Base-by-base conservation (phyloP, 2,797 vertebrate species). In the Takifugu rubripes region DNA sequence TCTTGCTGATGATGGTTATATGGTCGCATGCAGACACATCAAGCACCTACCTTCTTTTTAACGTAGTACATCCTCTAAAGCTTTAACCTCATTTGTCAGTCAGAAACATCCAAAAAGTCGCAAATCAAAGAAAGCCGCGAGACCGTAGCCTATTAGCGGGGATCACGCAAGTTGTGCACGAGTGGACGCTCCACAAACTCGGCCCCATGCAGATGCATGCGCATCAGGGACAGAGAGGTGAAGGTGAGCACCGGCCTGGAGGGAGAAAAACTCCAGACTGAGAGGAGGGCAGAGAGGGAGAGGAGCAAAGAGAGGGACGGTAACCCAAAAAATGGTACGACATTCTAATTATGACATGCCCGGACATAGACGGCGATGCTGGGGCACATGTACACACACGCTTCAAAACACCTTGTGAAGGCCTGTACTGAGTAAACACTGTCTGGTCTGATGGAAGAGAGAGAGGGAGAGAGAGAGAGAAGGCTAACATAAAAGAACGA, bases 291-390 rank as follows among this genome's bases (percentile, higher is more conserved):
- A 79, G 70, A 78, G 77, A 59, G 72, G 64, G 52, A 75, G 79
- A 77, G 79, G 72, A 64, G 65, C 68, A 87, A 81, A 80, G 80
- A 87, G 64, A 87, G 66, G 75, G 82, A 87, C 78, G 75, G 83
- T 79, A 89, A 87, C 81, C 81, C 76, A 84, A 86, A 85, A 89
- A 88, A 84, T 81, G 70, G 83, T 84, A 83, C 75, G 64, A 77
- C 80, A 72, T 87, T 89, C 85, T 92, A 91, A 93, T 93, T 90
- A 90, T 79, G 87, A 70, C 88, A 90, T 88, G 89, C 78, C 89
- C 66, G 77, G 85, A 89, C 89, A 84, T 78, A 90, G 85, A 88
- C 86, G 61, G 87, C 85, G 89, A 88, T 87, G 85, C 82, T 36
- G 78, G 73, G 79, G 62, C 56, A 29, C 90, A 91, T 88, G 91